Evolutionary conservation across 1,140 invertebrate species (phyloP).

Genomic region (Procambarus virginalis): DNA sequence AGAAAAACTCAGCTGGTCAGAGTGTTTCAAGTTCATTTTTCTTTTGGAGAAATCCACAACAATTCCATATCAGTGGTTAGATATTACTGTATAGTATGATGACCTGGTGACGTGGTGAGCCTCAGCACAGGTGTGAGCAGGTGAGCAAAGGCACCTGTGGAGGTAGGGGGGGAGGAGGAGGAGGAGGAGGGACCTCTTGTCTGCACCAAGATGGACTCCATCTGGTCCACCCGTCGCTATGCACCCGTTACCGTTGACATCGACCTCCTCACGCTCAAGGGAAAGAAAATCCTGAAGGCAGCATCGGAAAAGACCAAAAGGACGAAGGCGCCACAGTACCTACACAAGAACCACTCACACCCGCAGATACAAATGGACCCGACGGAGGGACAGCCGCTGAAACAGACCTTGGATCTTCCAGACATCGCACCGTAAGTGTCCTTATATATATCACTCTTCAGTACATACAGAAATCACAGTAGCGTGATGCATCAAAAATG

Average conservation of each 20-base stretch:
- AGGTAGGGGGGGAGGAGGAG: too few relatives aligned
- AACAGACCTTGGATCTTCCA: constrained; percentile 3
- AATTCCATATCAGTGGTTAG: too few relatives aligned
- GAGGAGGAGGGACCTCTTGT: neutral
- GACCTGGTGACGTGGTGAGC: constrained; percentile 7
- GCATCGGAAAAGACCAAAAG: constrained; percentile 52
- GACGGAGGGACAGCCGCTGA: constrained; percentile 25
- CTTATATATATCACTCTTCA: neutral
- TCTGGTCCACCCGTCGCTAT: constrained; percentile 63
- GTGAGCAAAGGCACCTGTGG: constrained; percentile 2
- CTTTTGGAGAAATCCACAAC: too few relatives aligned
- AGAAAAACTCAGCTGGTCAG: too few relatives aligned
- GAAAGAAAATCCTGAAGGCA: constrained; percentile 51
- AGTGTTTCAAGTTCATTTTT: too few relatives aligned
- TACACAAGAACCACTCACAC: neutral
- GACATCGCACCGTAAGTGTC: constrained; percentile 46
- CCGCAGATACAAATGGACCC: neutral
- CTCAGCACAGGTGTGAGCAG: constrained; percentile 17
- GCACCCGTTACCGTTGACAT: constrained; percentile 62
- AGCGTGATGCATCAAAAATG: too few relatives aligned
- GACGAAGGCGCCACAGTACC: constrained; percentile 8
- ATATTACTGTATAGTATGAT: neutral
- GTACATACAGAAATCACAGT: too few relatives aligned
- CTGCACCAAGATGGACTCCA: constrained; percentile 57
- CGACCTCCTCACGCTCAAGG: constrained; percentile 51